Percentiles rank a stretch among this genome's conserved stretches.
Conservation (phyloP, 2,797 vertebrate genomes). For the Chrysocyon brachyurus region DNA sequence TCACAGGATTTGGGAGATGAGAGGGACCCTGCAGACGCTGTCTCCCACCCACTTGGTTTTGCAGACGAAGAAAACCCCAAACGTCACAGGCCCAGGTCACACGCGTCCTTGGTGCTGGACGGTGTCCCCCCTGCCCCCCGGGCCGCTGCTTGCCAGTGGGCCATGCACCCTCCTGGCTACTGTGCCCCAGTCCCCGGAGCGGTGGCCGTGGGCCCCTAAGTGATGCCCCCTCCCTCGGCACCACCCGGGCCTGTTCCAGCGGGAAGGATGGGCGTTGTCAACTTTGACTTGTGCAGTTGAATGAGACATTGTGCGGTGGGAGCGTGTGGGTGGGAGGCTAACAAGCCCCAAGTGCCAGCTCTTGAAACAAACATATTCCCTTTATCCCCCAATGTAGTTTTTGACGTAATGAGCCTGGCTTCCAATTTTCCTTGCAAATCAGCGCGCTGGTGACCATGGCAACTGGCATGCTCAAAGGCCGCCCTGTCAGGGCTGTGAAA, state of each 20-base stretch:
- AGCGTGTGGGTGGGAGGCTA: constrained; percentile 89
- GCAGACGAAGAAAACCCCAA: neutral
- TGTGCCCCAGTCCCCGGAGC: too few species aligned
- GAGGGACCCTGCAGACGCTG: neutral
- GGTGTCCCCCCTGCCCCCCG: too few species aligned
- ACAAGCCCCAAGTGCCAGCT: constrained; percentile 88
- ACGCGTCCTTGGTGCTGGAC: neutral
- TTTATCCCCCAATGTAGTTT: constrained; percentile 82
- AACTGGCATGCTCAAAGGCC: constrained; percentile 89
- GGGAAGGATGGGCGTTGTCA: constrained; percentile 87
- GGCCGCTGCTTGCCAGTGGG: too few species aligned
- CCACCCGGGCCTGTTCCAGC: constrained; percentile 78
- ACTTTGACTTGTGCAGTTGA: constrained; percentile 88
- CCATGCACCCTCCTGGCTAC: too few species aligned
- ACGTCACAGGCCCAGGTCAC: neutral
- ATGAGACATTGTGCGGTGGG: constrained; percentile 90
- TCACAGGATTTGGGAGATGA: constrained; percentile 1
- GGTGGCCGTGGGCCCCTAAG: too few species aligned
- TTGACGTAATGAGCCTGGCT: constrained; percentile 87
- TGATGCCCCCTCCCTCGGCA: too few species aligned
- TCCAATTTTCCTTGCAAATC: constrained; percentile 88
- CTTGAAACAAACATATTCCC: constrained; percentile 87
- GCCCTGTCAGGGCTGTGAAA: constrained; percentile 88
- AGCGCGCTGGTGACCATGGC: constrained; percentile 86
- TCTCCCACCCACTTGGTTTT: neutral